Percentiles rank a stretch among this genome's conserved stretches.
These are phyloP conservation scores for Gasterosteus aculeatus DNA, from an alignment of 2,113 vertebrate species.

Conservation along the genomic window DNA sequence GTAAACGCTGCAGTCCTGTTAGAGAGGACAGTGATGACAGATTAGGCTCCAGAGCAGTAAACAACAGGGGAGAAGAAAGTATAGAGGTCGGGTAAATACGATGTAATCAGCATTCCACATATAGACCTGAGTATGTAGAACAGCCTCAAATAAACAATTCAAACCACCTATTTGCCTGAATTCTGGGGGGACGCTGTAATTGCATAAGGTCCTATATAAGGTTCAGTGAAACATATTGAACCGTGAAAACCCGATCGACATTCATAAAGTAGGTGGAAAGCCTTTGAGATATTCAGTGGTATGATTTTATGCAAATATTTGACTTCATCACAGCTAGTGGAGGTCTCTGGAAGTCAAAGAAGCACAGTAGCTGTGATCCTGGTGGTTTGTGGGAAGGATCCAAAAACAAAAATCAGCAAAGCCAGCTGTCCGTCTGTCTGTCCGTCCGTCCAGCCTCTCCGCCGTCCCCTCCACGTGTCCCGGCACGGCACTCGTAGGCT, in stretches of 20 bases:
- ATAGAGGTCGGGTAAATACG: conserved; percentile 42
- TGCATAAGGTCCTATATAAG: conserved; percentile 45
- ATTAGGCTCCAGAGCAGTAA: conserved; percentile 40
- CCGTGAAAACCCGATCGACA: conserved; percentile 35
- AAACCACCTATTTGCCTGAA: conserved; percentile 63
- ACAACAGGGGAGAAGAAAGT: conserved; percentile 51
- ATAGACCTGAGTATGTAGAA: conserved; percentile 56
- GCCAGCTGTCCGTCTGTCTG: conserved; percentile 44
- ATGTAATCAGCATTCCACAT: conserved; percentile 70
- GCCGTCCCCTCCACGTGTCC: conserved; percentile 11
- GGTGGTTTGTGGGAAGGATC: conserved; percentile 1
- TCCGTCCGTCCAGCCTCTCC: not conserved
- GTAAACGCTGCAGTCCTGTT: conserved; percentile 91
- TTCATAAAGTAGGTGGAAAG: not conserved
- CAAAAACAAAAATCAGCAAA: conserved; percentile 42
- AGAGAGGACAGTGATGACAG: conserved; percentile 64
- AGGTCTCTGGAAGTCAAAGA: conserved; percentile 4
- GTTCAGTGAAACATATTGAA: conserved; percentile 45
- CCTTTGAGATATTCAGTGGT: not conserved
- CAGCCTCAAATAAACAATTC: conserved; percentile 69
- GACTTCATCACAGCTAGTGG: not conserved
- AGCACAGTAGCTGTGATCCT: conserved; percentile 22
- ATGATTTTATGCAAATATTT: conserved; percentile 10
- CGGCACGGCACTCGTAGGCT: conserved; percentile 20
- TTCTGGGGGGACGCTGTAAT: conserved; percentile 62